Conservation (phyloP, 2,113 vertebrate species). For the Cariama cristata region DNA sequence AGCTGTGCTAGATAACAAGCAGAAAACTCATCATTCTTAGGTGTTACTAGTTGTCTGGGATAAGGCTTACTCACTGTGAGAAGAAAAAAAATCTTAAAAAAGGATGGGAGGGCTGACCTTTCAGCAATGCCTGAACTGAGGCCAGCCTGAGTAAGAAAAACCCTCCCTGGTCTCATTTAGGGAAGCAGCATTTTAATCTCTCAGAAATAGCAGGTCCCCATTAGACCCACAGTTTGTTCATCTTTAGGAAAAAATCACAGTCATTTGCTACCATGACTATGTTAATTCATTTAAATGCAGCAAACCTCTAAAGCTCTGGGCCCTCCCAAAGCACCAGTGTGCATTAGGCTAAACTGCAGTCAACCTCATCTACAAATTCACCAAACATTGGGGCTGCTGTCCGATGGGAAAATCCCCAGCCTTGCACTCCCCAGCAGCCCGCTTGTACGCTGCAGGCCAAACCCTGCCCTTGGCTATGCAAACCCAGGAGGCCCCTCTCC, state of each 20-base stretch:
- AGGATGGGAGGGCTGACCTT: background rate
- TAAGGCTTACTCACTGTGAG: background rate
- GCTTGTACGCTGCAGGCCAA: background rate
- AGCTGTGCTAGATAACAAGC: background rate
- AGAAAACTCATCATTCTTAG: background rate
- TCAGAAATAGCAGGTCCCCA: background rate
- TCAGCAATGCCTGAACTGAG: background rate
- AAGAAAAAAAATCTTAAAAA: background rate
- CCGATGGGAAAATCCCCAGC: background rate
- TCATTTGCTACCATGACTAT: background rate
- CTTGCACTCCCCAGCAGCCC: background rate
- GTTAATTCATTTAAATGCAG: constrained; percentile 33
- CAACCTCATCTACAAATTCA: background rate
- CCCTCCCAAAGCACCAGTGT: background rate
- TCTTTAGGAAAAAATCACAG: constrained; percentile 18
- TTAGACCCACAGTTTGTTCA: background rate
- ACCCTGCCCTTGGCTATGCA: background rate
- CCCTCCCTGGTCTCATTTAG: background rate
- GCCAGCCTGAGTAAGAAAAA: background rate
- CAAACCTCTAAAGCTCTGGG: background rate
- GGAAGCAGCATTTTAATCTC: background rate
- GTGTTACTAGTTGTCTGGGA: background rate
- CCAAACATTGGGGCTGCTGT: background rate
- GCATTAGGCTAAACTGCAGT: background rate
- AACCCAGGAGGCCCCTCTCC: background rate